phyloP scores from a whole-genome alignment of 2,888 invertebrate species.

The Steromphala cineraria region DNA sequence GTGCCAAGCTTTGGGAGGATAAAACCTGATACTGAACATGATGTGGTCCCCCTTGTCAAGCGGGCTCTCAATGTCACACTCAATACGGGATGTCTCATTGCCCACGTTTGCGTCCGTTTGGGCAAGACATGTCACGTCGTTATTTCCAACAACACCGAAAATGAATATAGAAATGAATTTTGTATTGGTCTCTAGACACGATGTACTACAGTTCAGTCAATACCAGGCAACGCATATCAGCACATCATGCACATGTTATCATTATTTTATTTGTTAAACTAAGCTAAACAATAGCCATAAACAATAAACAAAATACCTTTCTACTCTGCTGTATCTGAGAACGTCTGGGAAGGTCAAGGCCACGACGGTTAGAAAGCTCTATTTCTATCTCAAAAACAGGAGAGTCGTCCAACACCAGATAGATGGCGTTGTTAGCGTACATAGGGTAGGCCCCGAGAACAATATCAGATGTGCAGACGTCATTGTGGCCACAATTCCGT shows the following conservation, averaged over 20 bases:
- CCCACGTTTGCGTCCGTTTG: not conserved
- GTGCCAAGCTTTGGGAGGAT: constrained; percentile 20
- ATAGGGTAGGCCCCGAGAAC: constrained; percentile 30
- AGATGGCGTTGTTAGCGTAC: constrained; percentile 27
- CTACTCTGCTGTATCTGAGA: constrained; percentile 36
- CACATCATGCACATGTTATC: too few species aligned
- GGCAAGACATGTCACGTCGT: constrained; percentile 35
- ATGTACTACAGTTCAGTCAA: not conserved
- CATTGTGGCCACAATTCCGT: constrained; percentile 49
- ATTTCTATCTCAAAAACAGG: constrained; percentile 45
- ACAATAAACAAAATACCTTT: not conserved
- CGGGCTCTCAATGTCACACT: constrained; percentile 38
- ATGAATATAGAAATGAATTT: not conserved
- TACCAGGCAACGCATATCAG: too few species aligned
- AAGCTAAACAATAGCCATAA: too few species aligned
- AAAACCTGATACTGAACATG: constrained; percentile 34
- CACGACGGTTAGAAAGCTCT: constrained; percentile 44
- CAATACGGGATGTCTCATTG: constrained; percentile 19
- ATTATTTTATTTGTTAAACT: too few species aligned
- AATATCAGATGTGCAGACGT: constrained; percentile 49
- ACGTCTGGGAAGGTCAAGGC: constrained; percentile 42
- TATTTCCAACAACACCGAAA: constrained; percentile 22
- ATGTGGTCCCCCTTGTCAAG: constrained; percentile 29
- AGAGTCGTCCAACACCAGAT: constrained; percentile 45
- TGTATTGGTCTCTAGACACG: not conserved